Evolutionary conservation across 2,113 vertebrate genomes (phyloP), one percentile per base, ranked within the genome.

Genomic region (Micronycteris hirsuta): DNA sequence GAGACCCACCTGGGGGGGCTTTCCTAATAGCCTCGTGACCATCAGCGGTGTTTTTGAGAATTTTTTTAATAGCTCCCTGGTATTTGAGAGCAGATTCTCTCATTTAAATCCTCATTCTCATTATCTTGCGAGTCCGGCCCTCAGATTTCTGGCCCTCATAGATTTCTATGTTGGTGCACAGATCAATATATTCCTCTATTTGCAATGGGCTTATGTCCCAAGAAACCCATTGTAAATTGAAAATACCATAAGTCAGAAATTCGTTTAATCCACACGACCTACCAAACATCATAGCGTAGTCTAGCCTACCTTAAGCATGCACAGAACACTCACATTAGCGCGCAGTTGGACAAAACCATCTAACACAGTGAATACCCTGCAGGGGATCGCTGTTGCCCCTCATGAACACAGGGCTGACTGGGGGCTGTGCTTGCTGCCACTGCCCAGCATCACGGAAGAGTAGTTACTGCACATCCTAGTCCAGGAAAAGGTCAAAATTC

Each of bases 1-100:
- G 9, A 47, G n/a, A n/a, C 63, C 43, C n/a, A 3, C 19, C 1
- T 0, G 3, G 2, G 22, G 2, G 1, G 15, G 19, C 26, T 28
- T 45, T n/a, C 11, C 54, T 33, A 13, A 3, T 19, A 12, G 2
- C 24, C 49, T 4, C 0, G 26, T 8, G 54, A 15, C 9, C 4
- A 7, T 28, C 1, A 0, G 45, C 19, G 31, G 33, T 3, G 24
- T 13, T 15, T 43, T 3, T 22, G 54, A 33, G n/a, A n/a, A n/a
- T n/a, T n/a, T 22, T 31, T 41, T 71, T 24, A n/a, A 67, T 20
- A 58, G 45, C 41, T 49, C 33, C 43, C 54, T 5, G 7, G 65
- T 20, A 12, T 43, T 3, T 7, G 15, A 56, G n/a, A 24, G 49
- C 4, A 8, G 78, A 52, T 3, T 45, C n/a, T 67, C 80, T 61